Conservation (phyloP, 2,113 vertebrate genomes). For the Atlantisia rogersi region DNA sequence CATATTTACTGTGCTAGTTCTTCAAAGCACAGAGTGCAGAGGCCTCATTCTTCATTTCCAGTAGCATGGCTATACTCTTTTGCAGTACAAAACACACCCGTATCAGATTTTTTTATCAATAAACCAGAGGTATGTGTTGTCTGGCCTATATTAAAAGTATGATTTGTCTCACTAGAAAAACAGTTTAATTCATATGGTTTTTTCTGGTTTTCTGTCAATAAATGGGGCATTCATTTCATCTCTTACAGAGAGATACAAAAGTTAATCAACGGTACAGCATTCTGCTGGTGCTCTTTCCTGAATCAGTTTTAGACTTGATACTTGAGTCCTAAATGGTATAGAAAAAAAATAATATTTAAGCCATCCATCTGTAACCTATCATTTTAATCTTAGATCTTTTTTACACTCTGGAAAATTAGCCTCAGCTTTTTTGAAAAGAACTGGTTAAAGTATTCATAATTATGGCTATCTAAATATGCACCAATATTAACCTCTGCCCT, state of each 20-base stretch:
- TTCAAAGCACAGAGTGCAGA: background rate
- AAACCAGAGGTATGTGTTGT: background rate
- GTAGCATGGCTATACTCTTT: background rate
- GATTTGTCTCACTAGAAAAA: background rate
- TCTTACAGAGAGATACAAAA: background rate
- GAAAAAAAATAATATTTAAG: background rate
- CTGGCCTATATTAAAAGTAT: background rate
- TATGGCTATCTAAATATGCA: background rate
- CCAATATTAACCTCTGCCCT: conserved; percentile 18
- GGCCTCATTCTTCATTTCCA: background rate
- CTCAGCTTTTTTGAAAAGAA: background rate
- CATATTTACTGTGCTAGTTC: background rate
- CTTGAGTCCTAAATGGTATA: background rate
- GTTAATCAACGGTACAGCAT: background rate
- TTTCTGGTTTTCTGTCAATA: background rate
- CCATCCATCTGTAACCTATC: background rate
- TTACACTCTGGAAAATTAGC: background rate
- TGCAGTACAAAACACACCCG: background rate
- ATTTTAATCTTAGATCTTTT: background rate
- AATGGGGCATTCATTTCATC: background rate
- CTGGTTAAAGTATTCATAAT: background rate
- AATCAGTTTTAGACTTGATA: background rate
- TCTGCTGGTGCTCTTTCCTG: background rate
- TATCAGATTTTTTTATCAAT: background rate
- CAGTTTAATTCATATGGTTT: background rate